These are phyloP conservation scores for Adelognathus sp. DNA, from an alignment of 2,888 invertebrate genomes.

Conservation along the genomic window DNA sequence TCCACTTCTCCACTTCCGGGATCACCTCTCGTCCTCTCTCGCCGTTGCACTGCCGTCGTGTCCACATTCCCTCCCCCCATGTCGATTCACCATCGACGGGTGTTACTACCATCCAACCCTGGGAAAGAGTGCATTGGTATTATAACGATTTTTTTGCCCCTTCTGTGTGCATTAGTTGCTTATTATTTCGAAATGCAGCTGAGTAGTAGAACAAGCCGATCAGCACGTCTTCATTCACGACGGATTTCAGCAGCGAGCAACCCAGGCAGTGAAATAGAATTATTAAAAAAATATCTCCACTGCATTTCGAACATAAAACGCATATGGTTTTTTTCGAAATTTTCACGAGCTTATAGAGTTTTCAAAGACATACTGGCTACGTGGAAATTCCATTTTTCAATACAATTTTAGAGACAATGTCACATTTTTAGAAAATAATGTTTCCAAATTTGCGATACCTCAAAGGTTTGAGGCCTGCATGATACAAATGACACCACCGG, in stretches of 20 bases:
- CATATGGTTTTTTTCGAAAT: no score
- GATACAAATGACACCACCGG: no score
- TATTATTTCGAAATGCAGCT: background rate
- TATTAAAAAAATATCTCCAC: no score
- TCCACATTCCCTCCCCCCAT: slow-evolving; percentile 15
- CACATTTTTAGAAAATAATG: no score
- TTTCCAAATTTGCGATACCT: no score
- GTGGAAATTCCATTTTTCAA: no score
- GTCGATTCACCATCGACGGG: slow-evolving; percentile 12
- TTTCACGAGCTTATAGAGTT: no score
- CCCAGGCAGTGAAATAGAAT: background rate
- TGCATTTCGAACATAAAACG: no score
- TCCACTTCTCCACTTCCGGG: slow-evolving; percentile 27
- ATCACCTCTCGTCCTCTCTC: slow-evolving; percentile 28
- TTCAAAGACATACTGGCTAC: no score
- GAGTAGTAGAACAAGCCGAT: background rate
- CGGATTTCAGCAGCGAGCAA: background rate
- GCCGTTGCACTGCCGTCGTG: background rate
- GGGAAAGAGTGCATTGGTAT: background rate
- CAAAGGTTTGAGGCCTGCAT: no score
- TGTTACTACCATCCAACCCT: background rate
- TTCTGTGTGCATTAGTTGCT: background rate
- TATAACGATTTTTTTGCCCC: slow-evolving; percentile 1
- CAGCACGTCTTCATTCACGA: background rate
- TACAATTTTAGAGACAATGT: no score